These are phyloP conservation scores for Chaenogobius annularis DNA, from an alignment of 2,113 vertebrate genomes.

Conservation along the genomic window DNA sequence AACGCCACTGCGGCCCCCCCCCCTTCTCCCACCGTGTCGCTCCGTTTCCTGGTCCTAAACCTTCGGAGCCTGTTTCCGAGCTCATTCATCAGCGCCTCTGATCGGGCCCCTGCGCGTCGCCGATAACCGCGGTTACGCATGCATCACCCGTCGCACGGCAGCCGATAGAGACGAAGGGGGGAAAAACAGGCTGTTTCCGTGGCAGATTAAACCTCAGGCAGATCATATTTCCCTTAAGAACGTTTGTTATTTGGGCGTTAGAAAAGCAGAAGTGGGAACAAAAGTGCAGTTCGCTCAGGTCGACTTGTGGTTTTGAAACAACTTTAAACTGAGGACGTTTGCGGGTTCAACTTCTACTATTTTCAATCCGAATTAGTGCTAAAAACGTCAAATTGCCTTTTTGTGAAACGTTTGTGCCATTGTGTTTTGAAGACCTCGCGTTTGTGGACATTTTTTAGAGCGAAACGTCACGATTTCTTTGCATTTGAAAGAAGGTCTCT, in stretches of 20 bases:
- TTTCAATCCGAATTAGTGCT: too few relatives aligned
- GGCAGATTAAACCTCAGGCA: conserved; percentile 14
- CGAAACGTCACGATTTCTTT: not conserved
- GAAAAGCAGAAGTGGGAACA: not conserved
- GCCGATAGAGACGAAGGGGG: conserved; percentile 3
- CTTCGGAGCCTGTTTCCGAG: not conserved
- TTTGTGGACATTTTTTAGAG: too few relatives aligned
- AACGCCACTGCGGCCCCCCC: not conserved
- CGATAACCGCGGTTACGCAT: not conserved
- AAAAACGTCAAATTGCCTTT: too few relatives aligned
- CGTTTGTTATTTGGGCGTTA: not conserved
- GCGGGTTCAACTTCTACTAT: not conserved
- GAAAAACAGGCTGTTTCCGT: not conserved
- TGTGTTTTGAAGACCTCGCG: too few relatives aligned
- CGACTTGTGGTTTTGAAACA: not conserved
- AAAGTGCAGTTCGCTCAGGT: not conserved
- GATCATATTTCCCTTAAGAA: not conserved
- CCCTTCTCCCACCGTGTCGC: not conserved
- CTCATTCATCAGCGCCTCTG: not conserved
- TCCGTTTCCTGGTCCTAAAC: not conserved
- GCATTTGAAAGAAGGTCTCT: not conserved
- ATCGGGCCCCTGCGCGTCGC: not conserved
- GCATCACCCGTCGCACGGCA: not conserved
- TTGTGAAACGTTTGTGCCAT: too few relatives aligned
- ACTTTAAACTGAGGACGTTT: not conserved